A percentile compares a stretch with the other conserved stretches of the same genome.
These are phyloP conservation scores for Tryphoninae sp. DNA, from an alignment of 2,888 invertebrate genomes.

Conservation along the genomic window DNA sequence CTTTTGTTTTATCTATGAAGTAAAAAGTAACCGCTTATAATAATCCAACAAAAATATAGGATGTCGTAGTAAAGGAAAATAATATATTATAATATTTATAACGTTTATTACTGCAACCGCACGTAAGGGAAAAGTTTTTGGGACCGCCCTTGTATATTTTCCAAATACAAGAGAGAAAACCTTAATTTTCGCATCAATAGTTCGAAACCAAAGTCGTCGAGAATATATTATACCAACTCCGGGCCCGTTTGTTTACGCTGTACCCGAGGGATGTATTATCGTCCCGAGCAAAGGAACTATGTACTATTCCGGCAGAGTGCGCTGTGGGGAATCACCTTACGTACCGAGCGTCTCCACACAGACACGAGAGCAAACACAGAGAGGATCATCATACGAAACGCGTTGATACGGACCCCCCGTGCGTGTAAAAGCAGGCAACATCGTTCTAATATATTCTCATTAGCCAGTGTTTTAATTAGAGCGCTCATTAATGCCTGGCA, in stretches of 20 bases:
- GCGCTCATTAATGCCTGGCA: slow-evolving; percentile 76
- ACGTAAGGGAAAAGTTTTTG: not conserved
- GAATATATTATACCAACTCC: not conserved
- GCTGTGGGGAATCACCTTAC: slow-evolving; percentile 10
- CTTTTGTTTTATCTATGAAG: not conserved
- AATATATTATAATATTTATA: not conserved
- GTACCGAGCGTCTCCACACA: not conserved
- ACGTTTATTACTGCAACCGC: not conserved
- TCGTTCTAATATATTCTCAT: slow-evolving; percentile 78
- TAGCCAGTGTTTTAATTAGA: slow-evolving; percentile 78
- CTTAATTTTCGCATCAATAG: slow-evolving; percentile 1
- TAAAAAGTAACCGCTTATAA: not conserved
- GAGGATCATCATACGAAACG: slow-evolving; percentile 31
- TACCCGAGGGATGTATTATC: slow-evolving; percentile 20
- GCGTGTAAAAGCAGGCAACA: slow-evolving; percentile 63
- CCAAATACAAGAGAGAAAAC: not conserved
- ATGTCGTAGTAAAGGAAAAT: not conserved
- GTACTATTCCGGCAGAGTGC: slow-evolving; percentile 26
- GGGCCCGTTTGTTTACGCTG: slow-evolving; percentile 9
- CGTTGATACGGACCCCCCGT: slow-evolving; percentile 61
- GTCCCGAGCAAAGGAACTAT: slow-evolving; percentile 17
- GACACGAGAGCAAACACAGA: not conserved
- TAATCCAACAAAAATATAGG: not conserved
- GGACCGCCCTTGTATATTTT: not conserved
- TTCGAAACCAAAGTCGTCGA: not conserved